These are phyloP conservation scores for Sinocyclocheilus anshuiensis DNA, from an alignment of 2,113 vertebrate species.

Conservation along the genomic window DNA sequence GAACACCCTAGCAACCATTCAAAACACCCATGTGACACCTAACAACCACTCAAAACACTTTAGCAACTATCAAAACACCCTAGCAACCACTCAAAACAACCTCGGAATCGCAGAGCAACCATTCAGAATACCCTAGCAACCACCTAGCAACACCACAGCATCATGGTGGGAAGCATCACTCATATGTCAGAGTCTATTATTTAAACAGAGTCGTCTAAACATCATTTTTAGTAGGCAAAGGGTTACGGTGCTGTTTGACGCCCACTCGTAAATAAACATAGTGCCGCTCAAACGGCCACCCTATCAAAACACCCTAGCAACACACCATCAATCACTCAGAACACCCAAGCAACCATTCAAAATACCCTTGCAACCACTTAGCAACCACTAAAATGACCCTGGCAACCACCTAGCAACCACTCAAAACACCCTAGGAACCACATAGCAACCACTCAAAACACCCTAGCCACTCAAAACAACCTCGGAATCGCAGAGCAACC, in stretches of 20 bases:
- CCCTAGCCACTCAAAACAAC: too few species aligned
- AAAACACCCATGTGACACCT: neutral
- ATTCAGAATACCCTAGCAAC: neutral
- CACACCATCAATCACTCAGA: neutral
- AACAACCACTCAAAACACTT: neutral
- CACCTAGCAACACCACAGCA: neutral
- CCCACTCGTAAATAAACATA: constrained; percentile 22
- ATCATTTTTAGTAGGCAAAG: neutral
- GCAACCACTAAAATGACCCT: too few species aligned
- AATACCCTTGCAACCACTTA: too few species aligned
- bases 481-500: neutral
- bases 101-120: neutral
- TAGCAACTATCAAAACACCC: too few species aligned
- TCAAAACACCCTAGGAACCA: neutral
- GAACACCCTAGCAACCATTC: neutral
- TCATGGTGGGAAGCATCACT: neutral
- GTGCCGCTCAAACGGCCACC: neutral
- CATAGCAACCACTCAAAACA: neutral
- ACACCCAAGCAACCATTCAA: neutral
- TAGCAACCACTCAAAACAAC: too few species aligned
- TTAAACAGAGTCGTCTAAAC: neutral
- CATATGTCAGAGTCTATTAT: neutral
- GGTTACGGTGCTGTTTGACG: neutral
- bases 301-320: neutral
- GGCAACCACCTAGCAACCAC: neutral